Base-by-base conservation (phyloP, 2,888 invertebrate species). In the Auanema freiburgensis region DNA sequence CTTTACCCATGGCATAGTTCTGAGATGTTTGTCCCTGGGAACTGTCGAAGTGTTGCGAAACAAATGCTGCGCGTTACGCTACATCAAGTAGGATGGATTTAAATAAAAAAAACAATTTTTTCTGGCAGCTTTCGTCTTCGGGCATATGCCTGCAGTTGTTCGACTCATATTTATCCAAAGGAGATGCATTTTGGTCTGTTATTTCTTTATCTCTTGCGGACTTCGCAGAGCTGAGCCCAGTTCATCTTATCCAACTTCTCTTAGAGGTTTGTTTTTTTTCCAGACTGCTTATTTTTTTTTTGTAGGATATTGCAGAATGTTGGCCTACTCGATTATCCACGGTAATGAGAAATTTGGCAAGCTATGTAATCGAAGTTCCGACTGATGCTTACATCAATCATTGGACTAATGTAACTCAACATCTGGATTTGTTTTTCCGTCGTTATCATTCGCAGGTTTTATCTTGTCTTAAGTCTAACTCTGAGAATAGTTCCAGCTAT, bases 31-130 rank as follows among this genome's bases (percentile, higher is more conserved):
- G 88, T 96, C 72, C 94, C 97, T 0, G 95, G 96, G 66, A 93
- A 94, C 83, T 92, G 92, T 3, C 90, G 92, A 70, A 93, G 93
- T 83, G 94, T 97, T 33, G 96, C 96, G 23, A 91, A 94, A 84
- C 98, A 98, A 86, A 95, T 97, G 87, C 87, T 98, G 66, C 89
- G 98, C 76, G 97, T 96, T 84, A 91, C 93, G 67, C 88, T 98
- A 59, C 97, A 98, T 84, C 82, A 79, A 63, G 69, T 68, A 23
- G 16, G 5, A 18, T 18, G 3, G 11, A 24, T 8, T 18, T 23
- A 6, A 8, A 2, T 21, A 5, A 23, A 18, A 2, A 33, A 57
- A 59, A 43, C n/a, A n/a, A 12, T 58, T 8, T 24, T 66, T 72
- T n/a, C n/a, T n/a, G n/a, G 61, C 41, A 97, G 86, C 87, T 98